Percentiles rank a stretch among this genome's conserved stretches.
Conservation (phyloP, 53 echinoderm and acorn worm species). For the Paelopatides confundens region DNA sequence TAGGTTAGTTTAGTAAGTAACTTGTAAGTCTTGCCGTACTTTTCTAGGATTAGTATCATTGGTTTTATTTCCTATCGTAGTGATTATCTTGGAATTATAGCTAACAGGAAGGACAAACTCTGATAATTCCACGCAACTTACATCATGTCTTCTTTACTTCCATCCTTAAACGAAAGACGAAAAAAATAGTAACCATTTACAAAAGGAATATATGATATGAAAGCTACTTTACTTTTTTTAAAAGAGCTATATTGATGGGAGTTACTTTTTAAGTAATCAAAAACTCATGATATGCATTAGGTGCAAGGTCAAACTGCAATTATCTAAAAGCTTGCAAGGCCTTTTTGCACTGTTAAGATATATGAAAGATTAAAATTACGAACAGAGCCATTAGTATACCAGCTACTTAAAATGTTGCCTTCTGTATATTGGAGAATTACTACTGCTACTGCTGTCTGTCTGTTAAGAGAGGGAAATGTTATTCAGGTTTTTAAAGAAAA, state of each 20-base stretch:
- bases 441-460: not conserved
- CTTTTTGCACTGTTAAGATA: constrained; percentile 27
- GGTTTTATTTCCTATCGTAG: not conserved
- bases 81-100: not conserved
- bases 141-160: no score
- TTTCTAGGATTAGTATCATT: not conserved
- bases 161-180: no score
- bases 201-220: no score
- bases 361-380: constrained; percentile 26
- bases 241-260: not conserved
- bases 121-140: not conserved
- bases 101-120: not conserved
- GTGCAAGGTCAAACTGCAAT: constrained; percentile 42
- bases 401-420: not conserved
- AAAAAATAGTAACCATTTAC: no score
- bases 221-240: no score
- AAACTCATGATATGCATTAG: constrained; percentile 33
- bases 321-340: constrained; percentile 44
- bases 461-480: not conserved
- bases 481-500: constrained; percentile 5
- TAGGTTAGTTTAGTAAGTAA: not conserved
- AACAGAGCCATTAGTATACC: not conserved
- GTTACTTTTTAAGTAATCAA: constrained; percentile 26
- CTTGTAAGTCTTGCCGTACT: not conserved
- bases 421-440: not conserved